phyloP scores from a whole-genome alignment of 2,797 vertebrate species.

The Myripristis jacobus region DNA sequence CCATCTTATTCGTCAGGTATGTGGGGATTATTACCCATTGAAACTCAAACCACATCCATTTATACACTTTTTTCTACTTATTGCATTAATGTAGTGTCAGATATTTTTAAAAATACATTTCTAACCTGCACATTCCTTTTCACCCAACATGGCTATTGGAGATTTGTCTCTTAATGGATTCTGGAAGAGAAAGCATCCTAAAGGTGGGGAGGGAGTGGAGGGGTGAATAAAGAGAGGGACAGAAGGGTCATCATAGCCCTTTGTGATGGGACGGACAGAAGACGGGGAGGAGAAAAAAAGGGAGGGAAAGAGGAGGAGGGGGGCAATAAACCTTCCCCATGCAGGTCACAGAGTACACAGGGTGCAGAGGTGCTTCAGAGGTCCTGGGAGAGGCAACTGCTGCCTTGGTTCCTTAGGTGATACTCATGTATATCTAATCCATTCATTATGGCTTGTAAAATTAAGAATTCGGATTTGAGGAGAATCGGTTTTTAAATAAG shows the following conservation, averaged over 20 bases:
- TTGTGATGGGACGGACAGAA: conserved; percentile 72
- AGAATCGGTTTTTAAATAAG: neutral
- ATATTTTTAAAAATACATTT: conserved; percentile 2
- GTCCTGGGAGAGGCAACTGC: conserved; percentile 69
- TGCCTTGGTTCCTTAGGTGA: conserved; percentile 21
- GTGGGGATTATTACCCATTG: neutral
- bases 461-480: neutral
- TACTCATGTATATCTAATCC: neutral
- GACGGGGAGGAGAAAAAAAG: conserved; percentile 57
- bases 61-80: neutral
- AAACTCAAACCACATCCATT: neutral
- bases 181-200: conserved; percentile 81
- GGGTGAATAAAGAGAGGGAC: conserved; percentile 71
- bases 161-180: conserved; percentile 71
- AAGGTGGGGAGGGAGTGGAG: conserved; percentile 73
- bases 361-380: conserved; percentile 75
- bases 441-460: neutral
- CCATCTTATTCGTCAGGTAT: no score
- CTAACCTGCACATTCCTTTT: conserved; percentile 26
- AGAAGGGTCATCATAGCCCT: conserved; percentile 79
- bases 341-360: conserved; percentile 67
- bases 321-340: conserved; percentile 76
- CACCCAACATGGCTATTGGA: conserved; percentile 57
- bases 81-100: neutral
- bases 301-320: conserved; percentile 62